A percentile compares a stretch with the other conserved stretches of the same genome.
Evolutionary conservation across 2,797 vertebrate species (phyloP).

Genomic region (Uromys caudimaculatus): DNA sequence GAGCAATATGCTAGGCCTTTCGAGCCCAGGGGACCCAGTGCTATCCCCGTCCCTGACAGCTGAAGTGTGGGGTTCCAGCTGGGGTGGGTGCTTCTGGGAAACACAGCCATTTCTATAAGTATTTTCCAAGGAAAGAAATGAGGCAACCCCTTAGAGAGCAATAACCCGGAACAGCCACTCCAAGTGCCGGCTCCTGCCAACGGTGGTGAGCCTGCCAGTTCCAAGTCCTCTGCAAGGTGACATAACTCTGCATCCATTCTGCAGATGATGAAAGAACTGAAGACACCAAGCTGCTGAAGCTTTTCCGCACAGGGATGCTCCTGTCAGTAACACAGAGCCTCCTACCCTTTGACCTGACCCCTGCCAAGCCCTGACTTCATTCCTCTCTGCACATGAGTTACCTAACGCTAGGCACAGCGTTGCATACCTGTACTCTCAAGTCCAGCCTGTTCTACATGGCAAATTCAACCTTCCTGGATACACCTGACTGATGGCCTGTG

Average conservation of each 20-base stretch:
- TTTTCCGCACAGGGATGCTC: accelerated
- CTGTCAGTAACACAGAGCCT: neutral
- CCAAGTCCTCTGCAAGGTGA: neutral
- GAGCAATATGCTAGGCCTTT: neutral
- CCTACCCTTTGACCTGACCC: too few species aligned
- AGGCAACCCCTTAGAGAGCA: neutral
- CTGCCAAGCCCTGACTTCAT: accelerated
- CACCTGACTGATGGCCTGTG: accelerated
- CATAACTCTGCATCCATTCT: accelerated
- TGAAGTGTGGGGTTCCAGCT: accelerated
- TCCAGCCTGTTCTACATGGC: neutral
- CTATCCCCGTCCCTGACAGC: neutral
- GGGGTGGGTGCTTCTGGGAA: accelerated
- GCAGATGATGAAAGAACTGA: accelerated
- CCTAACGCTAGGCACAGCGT: neutral
- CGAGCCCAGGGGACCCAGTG: neutral
- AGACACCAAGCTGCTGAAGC: neutral
- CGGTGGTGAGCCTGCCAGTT: accelerated
- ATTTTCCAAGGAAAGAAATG: neutral
- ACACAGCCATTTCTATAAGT: accelerated
- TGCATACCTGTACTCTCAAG: neutral
- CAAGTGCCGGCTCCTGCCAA: neutral
- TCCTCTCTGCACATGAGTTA: neutral
- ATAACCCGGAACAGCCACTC: accelerated
- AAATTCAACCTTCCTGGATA: neutral